phyloP scores from a whole-genome alignment of 1,140 invertebrate species.

The Metaphire vulgaris region DNA sequence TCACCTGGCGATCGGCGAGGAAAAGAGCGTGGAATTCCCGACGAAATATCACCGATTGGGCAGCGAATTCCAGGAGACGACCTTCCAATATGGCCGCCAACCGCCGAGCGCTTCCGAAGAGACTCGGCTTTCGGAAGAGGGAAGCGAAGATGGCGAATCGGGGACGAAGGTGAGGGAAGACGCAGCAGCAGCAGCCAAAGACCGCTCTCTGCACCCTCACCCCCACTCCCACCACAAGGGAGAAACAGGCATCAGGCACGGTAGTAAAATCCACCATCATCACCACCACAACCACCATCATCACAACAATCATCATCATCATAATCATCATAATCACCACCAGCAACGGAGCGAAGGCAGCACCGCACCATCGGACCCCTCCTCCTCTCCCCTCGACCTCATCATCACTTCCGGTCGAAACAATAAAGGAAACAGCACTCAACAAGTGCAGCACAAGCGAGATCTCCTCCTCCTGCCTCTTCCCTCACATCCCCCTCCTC shows the following conservation, averaged over 20 bases:
- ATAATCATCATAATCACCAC: background rate
- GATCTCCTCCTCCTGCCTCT: background rate
- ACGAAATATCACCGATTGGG: background rate
- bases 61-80: background rate
- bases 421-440: background rate
- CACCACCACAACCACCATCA: background rate
- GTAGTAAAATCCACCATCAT: background rate
- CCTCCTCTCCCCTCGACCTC: background rate
- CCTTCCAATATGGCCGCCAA: background rate
- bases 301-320: background rate
- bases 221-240: too few relatives aligned
- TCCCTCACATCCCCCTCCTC: background rate
- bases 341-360: too few relatives aligned
- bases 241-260: background rate
- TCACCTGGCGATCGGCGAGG: background rate
- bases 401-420: background rate
- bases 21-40: background rate
- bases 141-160: too few relatives aligned
- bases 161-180: too few relatives aligned
- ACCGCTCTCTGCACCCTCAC: too few relatives aligned
- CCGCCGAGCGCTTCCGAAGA: background rate
- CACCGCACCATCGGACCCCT: too few relatives aligned
- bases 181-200: too few relatives aligned
- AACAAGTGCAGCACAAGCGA: background rate
- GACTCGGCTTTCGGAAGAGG: too few relatives aligned